A percentile compares a stretch with the other conserved stretches of the same genome.
phyloP scores from a whole-genome alignment of 2,888 invertebrate species.

The Tiliacea citrago region DNA sequence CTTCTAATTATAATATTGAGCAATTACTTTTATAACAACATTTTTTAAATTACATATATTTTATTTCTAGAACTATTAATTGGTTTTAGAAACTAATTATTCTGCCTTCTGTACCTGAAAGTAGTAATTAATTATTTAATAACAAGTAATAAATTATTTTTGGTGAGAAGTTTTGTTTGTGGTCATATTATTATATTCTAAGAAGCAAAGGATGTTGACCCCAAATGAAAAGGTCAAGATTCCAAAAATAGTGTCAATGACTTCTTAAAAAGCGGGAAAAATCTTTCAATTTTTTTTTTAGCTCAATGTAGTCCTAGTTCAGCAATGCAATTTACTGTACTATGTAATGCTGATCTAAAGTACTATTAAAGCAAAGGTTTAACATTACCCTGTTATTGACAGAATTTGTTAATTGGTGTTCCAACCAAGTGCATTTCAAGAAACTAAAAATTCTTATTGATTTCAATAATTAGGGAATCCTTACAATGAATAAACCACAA shows the following conservation, averaged over 20 bases:
- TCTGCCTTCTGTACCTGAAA: conserved; percentile 60
- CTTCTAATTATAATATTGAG: conserved; percentile 74
- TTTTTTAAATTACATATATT: conserved; percentile 56
- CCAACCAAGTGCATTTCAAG: background rate
- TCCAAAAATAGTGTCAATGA: conserved; percentile 36
- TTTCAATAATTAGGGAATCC: conserved; percentile 50
- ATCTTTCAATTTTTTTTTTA: background rate
- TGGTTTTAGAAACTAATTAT: conserved; percentile 56
- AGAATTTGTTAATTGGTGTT: background rate
- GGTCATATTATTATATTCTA: conserved; percentile 1
- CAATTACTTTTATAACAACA: conserved; percentile 74
- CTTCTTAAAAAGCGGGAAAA: conserved; percentile 52
- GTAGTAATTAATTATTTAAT: conserved; percentile 1
- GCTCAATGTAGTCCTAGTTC: background rate
- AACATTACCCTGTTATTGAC: background rate
- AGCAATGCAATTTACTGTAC: conserved; percentile 1
- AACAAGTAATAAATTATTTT: background rate
- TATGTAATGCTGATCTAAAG: background rate
- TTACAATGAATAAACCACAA: conserved; percentile 42
- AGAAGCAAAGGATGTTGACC: conserved; percentile 47
- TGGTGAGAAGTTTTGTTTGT: background rate
- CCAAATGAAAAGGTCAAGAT: conserved; percentile 50
- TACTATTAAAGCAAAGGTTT: background rate
- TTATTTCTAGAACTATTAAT: conserved; percentile 54
- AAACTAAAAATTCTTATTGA: conserved; percentile 6